Evolutionary conservation across 1,140 invertebrate genomes (phyloP).

Genomic region (Psilanteris sp.): DNA sequence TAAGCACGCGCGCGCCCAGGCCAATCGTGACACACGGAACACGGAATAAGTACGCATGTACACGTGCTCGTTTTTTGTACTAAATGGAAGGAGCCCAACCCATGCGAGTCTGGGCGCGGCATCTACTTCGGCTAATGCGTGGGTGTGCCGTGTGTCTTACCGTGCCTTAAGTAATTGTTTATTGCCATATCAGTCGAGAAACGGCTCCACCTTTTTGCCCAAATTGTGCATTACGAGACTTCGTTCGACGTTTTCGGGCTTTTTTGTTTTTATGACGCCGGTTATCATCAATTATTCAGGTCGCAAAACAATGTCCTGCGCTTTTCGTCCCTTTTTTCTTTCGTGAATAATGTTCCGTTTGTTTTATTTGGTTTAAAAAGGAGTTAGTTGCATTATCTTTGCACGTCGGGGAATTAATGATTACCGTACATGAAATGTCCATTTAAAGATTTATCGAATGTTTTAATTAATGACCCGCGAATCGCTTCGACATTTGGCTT

Average conservation of each 20-base stretch:
- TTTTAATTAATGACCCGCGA: no score
- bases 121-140: slow-evolving; percentile 77
- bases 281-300: slow-evolving; percentile 10
- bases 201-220: slow-evolving; percentile 65
- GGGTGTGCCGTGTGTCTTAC: slow-evolving; percentile 74
- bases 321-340: not conserved
- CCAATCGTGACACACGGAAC: slow-evolving; percentile 53
- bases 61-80: slow-evolving; percentile 57
- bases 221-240: slow-evolving; percentile 51
- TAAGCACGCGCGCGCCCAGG: slow-evolving; percentile 45
- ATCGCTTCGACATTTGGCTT: no score
- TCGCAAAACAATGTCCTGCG: not conserved
- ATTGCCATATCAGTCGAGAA: slow-evolving; percentile 73
- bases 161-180: slow-evolving; percentile 79
- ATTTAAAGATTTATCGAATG: no score
- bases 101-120: slow-evolving; percentile 73
- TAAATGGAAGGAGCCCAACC: slow-evolving; percentile 67
- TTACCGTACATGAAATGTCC: no score
- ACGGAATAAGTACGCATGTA: slow-evolving; percentile 57
- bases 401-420: no score
- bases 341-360: not conserved
- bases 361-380: not conserved
- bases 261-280: slow-evolving; percentile 16
- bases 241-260: not conserved
- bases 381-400: no score